Evolutionary conservation across 2,113 vertebrate species (phyloP).

Genomic region (Nothocercus julius): DNA sequence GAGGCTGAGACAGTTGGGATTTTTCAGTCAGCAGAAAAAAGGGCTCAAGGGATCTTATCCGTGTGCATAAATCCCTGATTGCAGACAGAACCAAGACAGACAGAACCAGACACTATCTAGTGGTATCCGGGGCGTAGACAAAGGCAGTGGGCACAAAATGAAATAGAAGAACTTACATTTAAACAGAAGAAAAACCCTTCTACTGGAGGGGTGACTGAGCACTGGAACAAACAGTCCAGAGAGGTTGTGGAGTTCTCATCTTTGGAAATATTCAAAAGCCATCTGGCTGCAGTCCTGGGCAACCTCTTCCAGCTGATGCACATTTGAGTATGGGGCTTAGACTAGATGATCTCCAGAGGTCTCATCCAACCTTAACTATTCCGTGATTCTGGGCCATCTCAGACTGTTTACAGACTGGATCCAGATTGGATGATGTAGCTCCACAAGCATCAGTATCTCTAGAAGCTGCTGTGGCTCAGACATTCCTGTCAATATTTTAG

Average conservation of each 20-base stretch:
- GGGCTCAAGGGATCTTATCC: not conserved
- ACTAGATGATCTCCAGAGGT: not conserved
- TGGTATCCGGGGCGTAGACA: not conserved
- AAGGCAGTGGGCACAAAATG: not conserved
- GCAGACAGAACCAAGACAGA: not conserved
- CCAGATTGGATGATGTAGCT: fast-evolving
- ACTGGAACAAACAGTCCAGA: not conserved
- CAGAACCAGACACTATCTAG: not conserved
- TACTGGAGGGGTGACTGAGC: not conserved
- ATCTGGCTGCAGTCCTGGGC: not conserved
- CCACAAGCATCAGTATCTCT: not conserved
- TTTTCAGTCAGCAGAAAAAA: not conserved
- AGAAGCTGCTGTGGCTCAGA: not conserved
- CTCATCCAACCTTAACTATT: not conserved
- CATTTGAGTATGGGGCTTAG: not conserved
- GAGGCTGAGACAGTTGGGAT: too few species aligned
- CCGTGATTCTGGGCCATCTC: not conserved
- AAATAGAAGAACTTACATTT: not conserved
- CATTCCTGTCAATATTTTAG: not conserved
- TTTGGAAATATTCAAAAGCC: not conserved
- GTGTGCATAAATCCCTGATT: not conserved
- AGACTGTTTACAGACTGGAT: not conserved
- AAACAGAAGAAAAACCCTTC: not conserved
- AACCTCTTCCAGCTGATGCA: not conserved
- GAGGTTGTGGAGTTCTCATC: not conserved